phyloP scores from a whole-genome alignment of 2,113 vertebrate species.

The Tragulus kanchil region DNA sequence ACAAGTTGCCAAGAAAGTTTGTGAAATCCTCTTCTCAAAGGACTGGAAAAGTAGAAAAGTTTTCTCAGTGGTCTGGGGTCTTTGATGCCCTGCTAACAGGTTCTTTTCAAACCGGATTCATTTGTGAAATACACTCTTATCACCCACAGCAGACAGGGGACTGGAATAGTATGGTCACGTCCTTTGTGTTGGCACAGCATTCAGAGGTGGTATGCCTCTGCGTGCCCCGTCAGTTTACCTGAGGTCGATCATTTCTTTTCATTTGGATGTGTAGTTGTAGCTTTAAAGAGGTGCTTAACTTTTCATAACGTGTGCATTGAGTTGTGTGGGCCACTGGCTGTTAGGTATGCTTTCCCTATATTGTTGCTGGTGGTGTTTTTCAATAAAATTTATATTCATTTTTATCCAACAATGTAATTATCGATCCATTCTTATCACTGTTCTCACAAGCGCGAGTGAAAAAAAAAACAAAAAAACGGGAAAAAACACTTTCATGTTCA shows the following conservation, averaged over 20 bases:
- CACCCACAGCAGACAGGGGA: not conserved
- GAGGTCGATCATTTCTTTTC: conserved; percentile 46
- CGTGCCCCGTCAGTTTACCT: not conserved
- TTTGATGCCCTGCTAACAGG: not conserved
- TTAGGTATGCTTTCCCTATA: conserved; percentile 49
- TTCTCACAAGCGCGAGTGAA: not conserved
- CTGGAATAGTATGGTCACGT: fast-evolving
- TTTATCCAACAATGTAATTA: conserved; percentile 84
- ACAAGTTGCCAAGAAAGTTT: conserved; percentile 51
- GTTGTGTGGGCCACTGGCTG: conserved; percentile 55
- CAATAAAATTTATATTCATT: conserved; percentile 86
- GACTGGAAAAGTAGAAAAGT: not conserved
- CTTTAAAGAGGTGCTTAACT: conserved; percentile 9
- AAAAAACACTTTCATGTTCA: conserved; percentile 80
- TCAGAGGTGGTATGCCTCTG: not conserved
- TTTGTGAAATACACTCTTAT: not conserved
- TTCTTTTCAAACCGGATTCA: not conserved
- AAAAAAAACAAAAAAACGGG: not conserved
- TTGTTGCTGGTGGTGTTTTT: conserved; percentile 80
- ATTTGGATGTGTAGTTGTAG: not conserved
- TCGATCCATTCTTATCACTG: conserved; percentile 76
- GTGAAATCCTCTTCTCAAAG: conserved; percentile 61
- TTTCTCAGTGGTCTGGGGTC: conserved; percentile 29
- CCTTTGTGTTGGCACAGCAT: not conserved
- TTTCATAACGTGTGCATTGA: not conserved